Base-by-base conservation (phyloP, 1,140 invertebrate genomes). In the Rhagoletis pomonella region DNA sequence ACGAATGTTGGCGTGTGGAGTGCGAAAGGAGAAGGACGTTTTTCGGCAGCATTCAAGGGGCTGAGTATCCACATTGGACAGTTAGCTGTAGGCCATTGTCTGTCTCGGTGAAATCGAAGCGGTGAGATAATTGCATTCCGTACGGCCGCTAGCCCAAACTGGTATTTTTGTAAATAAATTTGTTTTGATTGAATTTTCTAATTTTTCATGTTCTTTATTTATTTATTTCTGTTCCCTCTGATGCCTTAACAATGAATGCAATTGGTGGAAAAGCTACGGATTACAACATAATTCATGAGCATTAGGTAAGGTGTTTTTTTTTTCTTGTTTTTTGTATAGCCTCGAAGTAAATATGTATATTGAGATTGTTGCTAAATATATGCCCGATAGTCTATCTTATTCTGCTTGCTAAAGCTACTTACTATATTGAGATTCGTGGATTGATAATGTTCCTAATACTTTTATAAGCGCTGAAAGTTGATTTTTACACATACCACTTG, bases 41-140 rank as follows among this genome's bases (percentile, higher is more conserved):
- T 5, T 10, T 0, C 10, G 50, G 5, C 50, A 5, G 10, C 50
- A 7, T 55, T 10, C 50, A 5, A 47, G 67, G 9, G 19, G n/a
- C 19, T 67, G 19, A 9, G 29, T 14, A 14, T 14, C 17, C 39
- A 17, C 12, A 73, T 42, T 47, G 42, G 39, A 10, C 67, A 14
- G 64, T 1, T 42, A 14, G 42, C 42, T 39, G 64, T 42, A 39
- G 64, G 64, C 64, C 64, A 12, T 55, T 55, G 50, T 10, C 10
- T 1, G 50, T 5, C 50, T 55, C 14, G 17, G 44, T 39, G 42
- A 47, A 47, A 47, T n/a, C 67, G 42, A 14, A 44, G 67, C 67
- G 67, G 67, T 44, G 42, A 73, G 67, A 44, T 44, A 73, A 47
- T 73, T 73, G 39, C 44, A 73, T 73, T 73, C 44, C 17, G 14